phyloP scores from a whole-genome alignment of 2,797 vertebrate genomes.

The Chaetodon trifasciatus region DNA sequence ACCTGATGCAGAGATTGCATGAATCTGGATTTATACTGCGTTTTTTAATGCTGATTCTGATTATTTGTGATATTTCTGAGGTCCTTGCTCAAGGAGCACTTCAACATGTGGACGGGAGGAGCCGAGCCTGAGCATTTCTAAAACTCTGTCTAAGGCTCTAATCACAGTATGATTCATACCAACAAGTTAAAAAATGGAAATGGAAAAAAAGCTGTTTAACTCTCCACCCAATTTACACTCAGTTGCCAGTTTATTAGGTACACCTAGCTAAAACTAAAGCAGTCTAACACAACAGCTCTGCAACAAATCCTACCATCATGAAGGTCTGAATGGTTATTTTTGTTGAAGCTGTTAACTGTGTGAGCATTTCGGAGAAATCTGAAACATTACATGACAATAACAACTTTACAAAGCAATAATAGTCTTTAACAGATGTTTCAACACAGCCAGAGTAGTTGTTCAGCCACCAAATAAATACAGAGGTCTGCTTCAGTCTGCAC shows the following conservation, averaged over 20 bases:
- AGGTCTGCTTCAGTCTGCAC: too few species aligned
- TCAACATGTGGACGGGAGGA: not conserved
- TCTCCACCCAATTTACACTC: not conserved
- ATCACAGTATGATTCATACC: not conserved
- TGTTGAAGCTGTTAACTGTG: not conserved
- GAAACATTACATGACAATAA: not conserved
- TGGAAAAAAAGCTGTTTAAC: too few species aligned
- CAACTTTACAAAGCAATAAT: not conserved
- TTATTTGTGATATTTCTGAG: not conserved
- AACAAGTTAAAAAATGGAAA: not conserved
- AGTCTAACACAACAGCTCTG: not conserved
- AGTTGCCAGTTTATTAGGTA: not conserved
- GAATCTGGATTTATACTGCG: too few species aligned
- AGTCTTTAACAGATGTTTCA: too few species aligned
- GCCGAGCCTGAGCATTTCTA: not conserved
- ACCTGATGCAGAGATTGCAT: constrained; percentile 5
- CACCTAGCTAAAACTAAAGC: too few species aligned
- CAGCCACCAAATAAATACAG: too few species aligned
- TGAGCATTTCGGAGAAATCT: not conserved
- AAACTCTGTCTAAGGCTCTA: not conserved
- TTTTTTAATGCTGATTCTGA: not conserved
- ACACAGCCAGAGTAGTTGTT: too few species aligned
- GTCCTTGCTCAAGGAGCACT: not conserved
- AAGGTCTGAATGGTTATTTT: not conserved
- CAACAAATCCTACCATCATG: not conserved